Conservation (phyloP, 2,888 invertebrate genomes). For the Sinohyriopsis cumingii region DNA sequence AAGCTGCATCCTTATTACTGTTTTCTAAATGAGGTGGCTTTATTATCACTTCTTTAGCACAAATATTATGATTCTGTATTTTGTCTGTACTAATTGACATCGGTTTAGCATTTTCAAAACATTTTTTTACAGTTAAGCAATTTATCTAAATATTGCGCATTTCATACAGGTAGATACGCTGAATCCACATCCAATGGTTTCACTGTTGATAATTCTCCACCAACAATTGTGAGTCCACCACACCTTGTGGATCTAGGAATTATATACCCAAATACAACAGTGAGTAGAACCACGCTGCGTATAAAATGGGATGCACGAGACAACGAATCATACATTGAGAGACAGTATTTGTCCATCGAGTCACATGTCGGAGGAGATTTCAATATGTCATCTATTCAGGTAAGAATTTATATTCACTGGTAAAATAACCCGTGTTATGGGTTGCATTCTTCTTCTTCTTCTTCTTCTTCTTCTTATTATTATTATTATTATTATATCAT, state of each 20-base stretch:
- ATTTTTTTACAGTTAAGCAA: no score
- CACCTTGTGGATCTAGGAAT: constrained; percentile 4
- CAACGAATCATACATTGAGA: constrained; percentile 17
- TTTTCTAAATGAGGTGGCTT: no score
- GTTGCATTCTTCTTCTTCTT: no score
- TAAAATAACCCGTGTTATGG: no score
- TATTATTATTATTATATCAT: no score
- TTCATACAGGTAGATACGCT: constrained; percentile 12
- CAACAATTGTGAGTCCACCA: constrained; percentile 8
- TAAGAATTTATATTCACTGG: not conserved
- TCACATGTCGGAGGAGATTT: constrained; percentile 26
- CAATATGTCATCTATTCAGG: constrained; percentile 11
- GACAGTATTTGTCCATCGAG: constrained; percentile 24
- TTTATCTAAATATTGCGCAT: no score
- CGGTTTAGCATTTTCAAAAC: no score
- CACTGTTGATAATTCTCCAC: constrained; percentile 18
- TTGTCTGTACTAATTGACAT: no score
- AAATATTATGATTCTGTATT: no score
- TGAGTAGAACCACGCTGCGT: constrained; percentile 16
- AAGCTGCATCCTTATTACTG: no score
- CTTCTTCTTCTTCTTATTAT: no score
- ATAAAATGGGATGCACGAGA: constrained; percentile 19
- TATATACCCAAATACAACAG: constrained; percentile 1
- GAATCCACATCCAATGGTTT: constrained; percentile 27
- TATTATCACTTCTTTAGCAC: no score